phyloP scores from a whole-genome alignment of 2,888 invertebrate species.

The Cephus rjabovi region DNA sequence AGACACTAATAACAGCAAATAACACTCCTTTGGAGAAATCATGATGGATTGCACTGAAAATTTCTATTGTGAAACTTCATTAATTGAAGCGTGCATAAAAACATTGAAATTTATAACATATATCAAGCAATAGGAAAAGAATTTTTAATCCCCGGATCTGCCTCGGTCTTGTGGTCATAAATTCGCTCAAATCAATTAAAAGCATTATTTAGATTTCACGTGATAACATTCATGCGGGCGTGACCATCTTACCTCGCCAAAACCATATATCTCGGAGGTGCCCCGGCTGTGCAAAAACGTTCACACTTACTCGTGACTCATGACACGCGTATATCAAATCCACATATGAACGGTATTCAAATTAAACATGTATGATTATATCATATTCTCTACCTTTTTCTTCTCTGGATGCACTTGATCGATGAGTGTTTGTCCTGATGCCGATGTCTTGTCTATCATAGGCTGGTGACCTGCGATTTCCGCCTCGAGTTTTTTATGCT shows the following conservation, averaged over 20 bases:
- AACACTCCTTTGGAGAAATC: not conserved
- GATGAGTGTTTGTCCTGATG: slow-evolving; percentile 81
- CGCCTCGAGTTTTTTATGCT: slow-evolving; percentile 91
- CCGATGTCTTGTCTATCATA: slow-evolving; percentile 84
- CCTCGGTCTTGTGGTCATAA: not conserved
- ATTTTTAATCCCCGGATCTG: not conserved
- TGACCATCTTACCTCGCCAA: slow-evolving; percentile 50
- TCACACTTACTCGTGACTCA: slow-evolving; percentile 15
- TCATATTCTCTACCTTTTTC: slow-evolving; percentile 71
- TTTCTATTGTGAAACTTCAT: not conserved
- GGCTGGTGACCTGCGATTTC: slow-evolving; percentile 90
- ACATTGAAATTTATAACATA: slow-evolving; percentile 5
- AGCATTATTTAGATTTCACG: not conserved
- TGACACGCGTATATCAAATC: not conserved
- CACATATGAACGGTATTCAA: not conserved
- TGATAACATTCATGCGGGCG: slow-evolving; percentile 40
- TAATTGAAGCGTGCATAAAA: not conserved
- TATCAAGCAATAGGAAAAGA: not conserved
- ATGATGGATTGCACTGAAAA: not conserved
- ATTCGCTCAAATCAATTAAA: not conserved
- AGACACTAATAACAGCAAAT: not conserved
- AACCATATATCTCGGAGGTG: slow-evolving; percentile 45
- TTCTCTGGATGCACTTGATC: slow-evolving; percentile 84
- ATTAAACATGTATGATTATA: not conserved
- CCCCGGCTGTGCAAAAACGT: slow-evolving; percentile 59